Conservation (phyloP, 2,113 vertebrate genomes). For the Elgaria multicarinata region DNA sequence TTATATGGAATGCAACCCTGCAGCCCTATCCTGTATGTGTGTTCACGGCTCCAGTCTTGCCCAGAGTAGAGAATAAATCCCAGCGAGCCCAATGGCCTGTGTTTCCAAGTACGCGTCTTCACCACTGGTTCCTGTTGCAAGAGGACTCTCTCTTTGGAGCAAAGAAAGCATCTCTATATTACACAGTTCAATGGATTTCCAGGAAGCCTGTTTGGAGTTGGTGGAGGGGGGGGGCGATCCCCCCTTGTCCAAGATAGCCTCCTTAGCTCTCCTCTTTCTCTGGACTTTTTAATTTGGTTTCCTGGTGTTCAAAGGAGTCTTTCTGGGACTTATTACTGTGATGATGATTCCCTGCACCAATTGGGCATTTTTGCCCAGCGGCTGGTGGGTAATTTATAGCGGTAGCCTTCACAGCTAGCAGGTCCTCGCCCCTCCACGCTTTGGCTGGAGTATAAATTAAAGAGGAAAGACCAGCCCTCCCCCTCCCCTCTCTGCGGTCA, state of each 20-base stretch:
- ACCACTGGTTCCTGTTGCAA: too few relatives aligned
- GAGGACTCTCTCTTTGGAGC: too few relatives aligned
- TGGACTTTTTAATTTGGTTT: background rate
- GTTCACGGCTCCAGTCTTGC: too few relatives aligned
- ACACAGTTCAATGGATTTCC: too few relatives aligned
- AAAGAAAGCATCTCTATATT: too few relatives aligned
- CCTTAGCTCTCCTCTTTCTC: background rate
- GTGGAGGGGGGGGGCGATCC: background rate
- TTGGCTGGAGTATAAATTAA: background rate
- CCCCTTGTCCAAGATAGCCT: too few relatives aligned
- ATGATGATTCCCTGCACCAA: background rate
- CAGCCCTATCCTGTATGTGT: too few relatives aligned
- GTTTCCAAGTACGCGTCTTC: too few relatives aligned
- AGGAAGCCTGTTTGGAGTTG: background rate
- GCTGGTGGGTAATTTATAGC: slow-evolving; percentile 6
- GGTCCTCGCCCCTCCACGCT: background rate
- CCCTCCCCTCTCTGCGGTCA: background rate
- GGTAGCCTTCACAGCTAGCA: background rate
- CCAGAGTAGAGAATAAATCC: too few relatives aligned
- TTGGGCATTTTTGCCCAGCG: background rate
- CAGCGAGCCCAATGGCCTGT: too few relatives aligned
- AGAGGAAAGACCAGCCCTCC: background rate
- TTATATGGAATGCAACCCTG: too few relatives aligned
- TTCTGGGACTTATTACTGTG: background rate
- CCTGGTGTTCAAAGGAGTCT: background rate